Evolutionary conservation across 1,140 invertebrate genomes (phyloP), one percentile per base, ranked within the genome.

Genomic region (Drosophila melanogaster): DNA sequence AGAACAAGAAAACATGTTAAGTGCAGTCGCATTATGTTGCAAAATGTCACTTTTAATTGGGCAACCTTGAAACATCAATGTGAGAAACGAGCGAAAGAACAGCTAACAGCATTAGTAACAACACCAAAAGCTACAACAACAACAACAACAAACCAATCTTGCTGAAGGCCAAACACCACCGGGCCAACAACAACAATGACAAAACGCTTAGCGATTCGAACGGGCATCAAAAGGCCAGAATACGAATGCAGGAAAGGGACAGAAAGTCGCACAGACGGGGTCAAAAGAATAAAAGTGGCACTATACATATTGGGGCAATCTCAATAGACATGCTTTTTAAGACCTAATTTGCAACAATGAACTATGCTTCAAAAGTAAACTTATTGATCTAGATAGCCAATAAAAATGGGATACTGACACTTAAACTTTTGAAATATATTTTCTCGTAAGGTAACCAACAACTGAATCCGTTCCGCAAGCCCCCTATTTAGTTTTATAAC

Each of bases 1-100:
- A 83, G 67, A 84, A 79, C 62, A 75, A 74, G 58, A 87, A 83
- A 87, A 87, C 83, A 87, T 89, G 83, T 89, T 89, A 89, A 89
- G 79, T 89, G 83, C 83, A 89, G 80, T 73, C 83, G 79, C 83
- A 87, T 87, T 87, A 87, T 87, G 83, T 89, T 87, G 83, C 84
- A 89, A 87, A 87, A 87, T 87, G 83, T 87, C 84, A 87, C 83
- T 87, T 87, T 87, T 87, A 87, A 87, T 87, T 87, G 83, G 83
- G 83, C 79, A 84, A 87, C 83, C 83, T 87, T 87, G 84, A 87
- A 87, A 87, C 83, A 87, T 87, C 83, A 89, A 87, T 87, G 84
- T 81, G 84, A 89, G 77, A 87, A 87, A 83, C 84, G 79, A 87
- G 83, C 83, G 83, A 87, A 89, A 89, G 83, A 87, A 81, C 79